Evolutionary conservation across 2,797 vertebrate genomes (phyloP), one percentile per base, ranked within the genome.

Genomic region (Gila robusta): DNA sequence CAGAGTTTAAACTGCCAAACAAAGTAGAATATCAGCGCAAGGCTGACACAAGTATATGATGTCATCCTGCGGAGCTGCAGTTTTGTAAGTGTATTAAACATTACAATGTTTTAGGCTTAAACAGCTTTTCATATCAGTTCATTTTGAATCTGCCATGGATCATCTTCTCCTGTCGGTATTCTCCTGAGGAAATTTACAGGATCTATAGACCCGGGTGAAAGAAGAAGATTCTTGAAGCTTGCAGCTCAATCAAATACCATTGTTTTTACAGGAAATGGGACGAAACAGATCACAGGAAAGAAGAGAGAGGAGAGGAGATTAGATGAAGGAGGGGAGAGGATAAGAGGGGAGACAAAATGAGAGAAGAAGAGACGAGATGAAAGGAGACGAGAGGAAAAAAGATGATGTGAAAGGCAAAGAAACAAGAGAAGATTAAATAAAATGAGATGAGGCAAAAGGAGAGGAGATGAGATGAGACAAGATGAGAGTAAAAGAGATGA

Each of bases 1-100:
- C 77, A 1, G 39, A 28, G 77, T 79, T 79, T 64, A 79, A 79
- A 79, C 41, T 28, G 37, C n/a, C 9, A 64, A 28, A 14, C 56
- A n/a, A 47, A 19, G 59, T 19, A 64, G 56, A 79, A 66, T 39
- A 78, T 59, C 32, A 78, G 76, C 2, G 32, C 74, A 9, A 56
- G 26, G 26, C 17, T 74, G 47, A 73, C 71, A 73, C n/a, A 28
- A 76, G 28, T 54, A 23, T 3, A 78, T 59, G 35, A 78, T 35
- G 23, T 78, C 52, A 78, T 78, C 23, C 35, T 59, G 76, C 35
- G 7, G 54, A 39, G 21, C 39, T 39, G 12, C 11, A 12, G 6
- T n/a, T 35, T 59, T n/a, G 17, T 1, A 52, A 76, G 47, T 0
- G 28, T n/a, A 2, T n/a, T 16, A 39, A 39, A 59, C 32, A 56